Percentiles rank a stretch among this genome's conserved stretches.
phyloP scores from a whole-genome alignment of 2,888 invertebrate genomes.

The Callinectes sapidus region DNA sequence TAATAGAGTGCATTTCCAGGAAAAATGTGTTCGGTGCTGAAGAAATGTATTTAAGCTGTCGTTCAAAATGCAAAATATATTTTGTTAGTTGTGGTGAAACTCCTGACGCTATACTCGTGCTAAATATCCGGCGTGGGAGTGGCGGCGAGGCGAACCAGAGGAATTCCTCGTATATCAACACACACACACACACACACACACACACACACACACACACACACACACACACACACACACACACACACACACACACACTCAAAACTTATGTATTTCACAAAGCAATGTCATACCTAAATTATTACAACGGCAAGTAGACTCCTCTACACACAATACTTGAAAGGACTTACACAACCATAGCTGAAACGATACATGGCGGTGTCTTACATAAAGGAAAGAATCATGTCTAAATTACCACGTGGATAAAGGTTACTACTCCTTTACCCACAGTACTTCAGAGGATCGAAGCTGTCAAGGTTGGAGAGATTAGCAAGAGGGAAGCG shows the following conservation, averaged over 20 bases:
- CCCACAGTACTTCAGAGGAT: no score
- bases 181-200: no score
- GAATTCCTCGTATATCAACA: neutral
- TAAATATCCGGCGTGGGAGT: neutral
- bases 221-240: no score
- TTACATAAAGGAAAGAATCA: no score
- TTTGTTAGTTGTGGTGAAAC: neutral
- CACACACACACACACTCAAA: no score
- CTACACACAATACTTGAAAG: neutral
- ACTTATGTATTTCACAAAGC: neutral
- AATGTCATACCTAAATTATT: neutral
- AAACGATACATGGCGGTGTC: neutral
- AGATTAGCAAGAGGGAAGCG: neutral
- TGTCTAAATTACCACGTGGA: neutral
- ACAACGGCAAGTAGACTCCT: neutral
- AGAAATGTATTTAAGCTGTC: neutral
- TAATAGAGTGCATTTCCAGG: neutral
- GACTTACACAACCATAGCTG: neutral
- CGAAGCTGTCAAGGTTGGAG: no score
- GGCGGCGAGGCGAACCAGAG: neutral
- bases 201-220: no score
- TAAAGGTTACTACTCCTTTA: neutral
- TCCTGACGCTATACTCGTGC: no score
- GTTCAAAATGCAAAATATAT: neutral
- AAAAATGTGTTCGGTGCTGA: neutral